Base-by-base conservation (phyloP, 1,140 invertebrate species). In the Leguminivora glycinivorella region DNA sequence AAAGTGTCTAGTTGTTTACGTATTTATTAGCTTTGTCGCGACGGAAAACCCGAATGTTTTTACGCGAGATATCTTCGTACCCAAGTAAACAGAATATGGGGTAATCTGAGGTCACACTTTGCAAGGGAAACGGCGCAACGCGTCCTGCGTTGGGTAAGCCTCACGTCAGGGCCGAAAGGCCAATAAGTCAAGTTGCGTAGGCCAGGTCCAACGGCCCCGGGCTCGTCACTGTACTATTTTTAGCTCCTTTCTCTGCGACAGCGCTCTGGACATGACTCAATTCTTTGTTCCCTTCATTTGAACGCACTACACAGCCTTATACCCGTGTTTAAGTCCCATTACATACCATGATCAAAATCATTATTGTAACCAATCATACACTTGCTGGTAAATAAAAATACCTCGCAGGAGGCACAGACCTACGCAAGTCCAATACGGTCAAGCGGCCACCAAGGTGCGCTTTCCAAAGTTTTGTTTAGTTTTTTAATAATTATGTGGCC, bases 401-500 rank as follows among this genome's bases (percentile, higher is more conserved):
- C 17, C 14, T 7, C 5, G 19, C 17, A 52, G 7, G 22, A n/a
- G n/a, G n/a, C 9, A 52, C 5, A 52, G 29, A 25, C 58, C 6
- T 17, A 63, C 58, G 24, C 29, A 31, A 31, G 14, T n/a, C 58
- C 26, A 17, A 63, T 31, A 31, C 76, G 74, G 75, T 80, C 81
- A 82, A 79, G 68, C 72, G 78, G 29, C 69, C 75, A 68, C 80
- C 85, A 83, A 88, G 84, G 83, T 60, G 58, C 72, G 78, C 79
- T 88, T 83, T 80, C 81, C 79, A 82, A 84, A 87, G 71, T 76
- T 47, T 83, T 85, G 84, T 85, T 87, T 86, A 87, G 77, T 80
- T 82, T 83, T 86, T 85, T 84, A 86, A 85, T 84, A n/a, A n/a
- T n/a, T n/a, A 86, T 83, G 78, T 82, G 38, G 83, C 73, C 86